Evolutionary conservation across 2,888 invertebrate species (phyloP).

Genomic region (Pristionchus maxplancki): DNA sequence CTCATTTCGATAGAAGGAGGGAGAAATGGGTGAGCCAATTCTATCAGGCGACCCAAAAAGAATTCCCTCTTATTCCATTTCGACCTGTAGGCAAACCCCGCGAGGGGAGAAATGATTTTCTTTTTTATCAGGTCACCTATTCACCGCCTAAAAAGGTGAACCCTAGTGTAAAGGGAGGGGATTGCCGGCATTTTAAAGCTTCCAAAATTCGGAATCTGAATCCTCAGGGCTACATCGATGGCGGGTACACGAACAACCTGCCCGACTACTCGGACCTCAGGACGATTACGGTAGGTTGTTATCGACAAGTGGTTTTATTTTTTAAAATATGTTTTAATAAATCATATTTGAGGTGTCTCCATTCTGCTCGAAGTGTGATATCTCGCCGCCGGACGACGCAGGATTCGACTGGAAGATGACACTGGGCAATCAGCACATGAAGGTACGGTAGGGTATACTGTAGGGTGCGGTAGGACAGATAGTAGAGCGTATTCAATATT

Average conservation of each 20-base stretch:
- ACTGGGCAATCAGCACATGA: constrained; percentile 72
- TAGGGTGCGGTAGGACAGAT: not conserved
- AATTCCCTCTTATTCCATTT: too few relatives aligned
- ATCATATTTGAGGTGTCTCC: constrained; percentile 29
- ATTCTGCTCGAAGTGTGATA: constrained; percentile 61
- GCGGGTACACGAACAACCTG: constrained; percentile 94
- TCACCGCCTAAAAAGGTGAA: too few relatives aligned
- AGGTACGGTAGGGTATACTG: constrained; percentile 59
- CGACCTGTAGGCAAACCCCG: too few relatives aligned
- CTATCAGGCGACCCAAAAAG: too few relatives aligned
- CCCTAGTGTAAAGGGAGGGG: too few relatives aligned
- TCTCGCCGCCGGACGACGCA: constrained; percentile 67
- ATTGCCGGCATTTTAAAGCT: not conserved
- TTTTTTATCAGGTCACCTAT: too few relatives aligned
- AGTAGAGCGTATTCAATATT: too few relatives aligned
- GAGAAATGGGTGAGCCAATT: too few relatives aligned
- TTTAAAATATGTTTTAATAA: not conserved
- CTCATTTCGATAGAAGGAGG: too few relatives aligned
- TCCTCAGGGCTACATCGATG: constrained; percentile 88
- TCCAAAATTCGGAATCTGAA: too few relatives aligned
- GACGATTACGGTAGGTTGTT: constrained; percentile 87
- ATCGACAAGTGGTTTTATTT: not conserved
- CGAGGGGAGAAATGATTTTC: too few relatives aligned
- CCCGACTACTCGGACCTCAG: constrained; percentile 90
- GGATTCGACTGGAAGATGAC: constrained; percentile 73